A percentile compares a stretch with the other conserved stretches of the same genome.
Evolutionary conservation across 2,888 invertebrate species (phyloP).

Genomic region (Mimas tiliae): DNA sequence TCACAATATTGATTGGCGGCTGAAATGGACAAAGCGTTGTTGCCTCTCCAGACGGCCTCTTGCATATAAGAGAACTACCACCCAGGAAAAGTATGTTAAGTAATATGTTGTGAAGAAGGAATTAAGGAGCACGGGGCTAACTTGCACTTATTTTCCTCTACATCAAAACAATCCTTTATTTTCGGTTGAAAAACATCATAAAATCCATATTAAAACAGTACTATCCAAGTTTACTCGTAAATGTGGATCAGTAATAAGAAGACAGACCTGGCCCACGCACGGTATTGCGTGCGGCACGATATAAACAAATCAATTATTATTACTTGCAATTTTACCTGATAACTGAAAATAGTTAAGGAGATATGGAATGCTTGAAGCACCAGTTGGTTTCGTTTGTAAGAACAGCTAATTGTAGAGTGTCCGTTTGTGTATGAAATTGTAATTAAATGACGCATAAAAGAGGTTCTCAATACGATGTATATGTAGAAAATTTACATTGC

Average conservation of each 20-base stretch:
- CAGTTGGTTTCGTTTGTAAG: not conserved
- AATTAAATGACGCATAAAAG: too few relatives aligned
- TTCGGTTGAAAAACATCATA: slow-evolving; percentile 3
- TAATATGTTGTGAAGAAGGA: too few relatives aligned
- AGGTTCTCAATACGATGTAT: too few relatives aligned
- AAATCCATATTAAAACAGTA: slow-evolving; percentile 25
- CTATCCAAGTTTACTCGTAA: slow-evolving; percentile 38
- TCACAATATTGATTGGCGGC: too few relatives aligned
- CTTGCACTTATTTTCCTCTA: not conserved
- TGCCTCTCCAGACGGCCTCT: too few relatives aligned
- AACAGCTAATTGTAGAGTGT: too few relatives aligned
- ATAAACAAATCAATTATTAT: slow-evolving; percentile 48
- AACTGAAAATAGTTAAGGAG: slow-evolving; percentile 28
- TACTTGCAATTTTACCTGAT: slow-evolving; percentile 42
- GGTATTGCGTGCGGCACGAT: slow-evolving; percentile 49
- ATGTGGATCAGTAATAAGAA: slow-evolving; percentile 33
- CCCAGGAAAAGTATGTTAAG: too few relatives aligned
- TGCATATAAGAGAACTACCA: too few relatives aligned
- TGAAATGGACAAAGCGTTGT: too few relatives aligned
- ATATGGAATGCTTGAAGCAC: not conserved
- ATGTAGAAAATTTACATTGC: too few relatives aligned
- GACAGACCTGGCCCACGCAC: slow-evolving; percentile 30
- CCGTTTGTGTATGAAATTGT: too few relatives aligned
- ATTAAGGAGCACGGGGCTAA: not conserved
- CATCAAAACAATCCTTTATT: not conserved